phyloP scores from a whole-genome alignment of 2,113 vertebrate species.

The Tragelaphus imberbis region DNA sequence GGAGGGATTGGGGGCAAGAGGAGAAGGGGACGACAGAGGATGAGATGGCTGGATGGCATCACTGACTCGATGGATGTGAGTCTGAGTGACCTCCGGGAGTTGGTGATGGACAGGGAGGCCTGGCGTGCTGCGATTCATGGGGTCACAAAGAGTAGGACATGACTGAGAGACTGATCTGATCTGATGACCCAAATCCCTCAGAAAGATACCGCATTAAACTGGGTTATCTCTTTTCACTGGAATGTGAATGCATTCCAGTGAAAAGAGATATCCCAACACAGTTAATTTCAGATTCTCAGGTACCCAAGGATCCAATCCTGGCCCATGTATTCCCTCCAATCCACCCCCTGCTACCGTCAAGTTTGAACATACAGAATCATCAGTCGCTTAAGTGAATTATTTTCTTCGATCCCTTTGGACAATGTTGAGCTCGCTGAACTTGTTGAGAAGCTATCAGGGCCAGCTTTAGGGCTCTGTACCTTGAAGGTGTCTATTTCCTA shows the following conservation, averaged over 20 bases:
- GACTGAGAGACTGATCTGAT: too few species aligned
- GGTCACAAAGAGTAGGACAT: too few species aligned
- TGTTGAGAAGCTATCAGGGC: background rate
- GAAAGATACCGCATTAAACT: background rate
- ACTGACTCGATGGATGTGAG: too few species aligned
- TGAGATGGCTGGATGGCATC: too few species aligned
- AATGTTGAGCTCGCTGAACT: background rate
- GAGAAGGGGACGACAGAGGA: too few species aligned
- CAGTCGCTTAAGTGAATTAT: accelerated
- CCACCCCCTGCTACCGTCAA: background rate
- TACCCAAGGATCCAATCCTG: too few species aligned
- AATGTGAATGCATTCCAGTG: background rate
- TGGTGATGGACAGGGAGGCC: too few species aligned
- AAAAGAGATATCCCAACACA: background rate
- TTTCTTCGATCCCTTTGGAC: background rate
- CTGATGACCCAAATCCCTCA: background rate
- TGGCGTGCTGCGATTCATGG: too few species aligned
- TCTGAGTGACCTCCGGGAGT: too few species aligned
- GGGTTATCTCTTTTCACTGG: background rate
- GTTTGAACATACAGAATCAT: background rate
- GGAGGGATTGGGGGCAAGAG: too few species aligned
- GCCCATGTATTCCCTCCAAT: background rate
- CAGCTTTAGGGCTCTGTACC: background rate
- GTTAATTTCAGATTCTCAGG: background rate
- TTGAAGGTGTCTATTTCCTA: background rate